Evolutionary conservation across 35 echinoderm and acorn worm genomes (phyloP).

Genomic region (Heliocidaris erythrogramma): DNA sequence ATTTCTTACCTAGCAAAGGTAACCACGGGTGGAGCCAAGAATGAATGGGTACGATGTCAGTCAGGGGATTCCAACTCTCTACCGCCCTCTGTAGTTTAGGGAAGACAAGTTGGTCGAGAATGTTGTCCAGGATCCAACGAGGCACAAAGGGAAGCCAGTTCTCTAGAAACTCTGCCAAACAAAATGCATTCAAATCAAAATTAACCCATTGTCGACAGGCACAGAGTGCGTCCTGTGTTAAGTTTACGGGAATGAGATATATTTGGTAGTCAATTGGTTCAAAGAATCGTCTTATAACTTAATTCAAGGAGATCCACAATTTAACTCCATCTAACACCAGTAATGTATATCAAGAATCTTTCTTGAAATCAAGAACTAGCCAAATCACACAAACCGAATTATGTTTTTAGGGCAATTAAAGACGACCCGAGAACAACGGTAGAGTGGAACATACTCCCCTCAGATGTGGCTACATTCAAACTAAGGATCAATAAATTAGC

Average conservation of each 20-base stretch:
- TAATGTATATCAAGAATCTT: no score
- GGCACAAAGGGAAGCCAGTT: slow-evolving; percentile 88
- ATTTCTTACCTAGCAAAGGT: slow-evolving; percentile 78
- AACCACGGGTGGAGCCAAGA: slow-evolving; percentile 99
- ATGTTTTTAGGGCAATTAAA: no score
- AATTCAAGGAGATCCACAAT: neutral
- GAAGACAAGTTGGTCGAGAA: slow-evolving; percentile 86
- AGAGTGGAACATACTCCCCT: no score
- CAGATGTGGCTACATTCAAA: no score
- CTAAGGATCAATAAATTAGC: no score
- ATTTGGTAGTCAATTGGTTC: neutral
- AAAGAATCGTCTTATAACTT: neutral
- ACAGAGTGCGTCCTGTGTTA: no score
- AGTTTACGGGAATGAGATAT: no score
- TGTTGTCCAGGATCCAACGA: slow-evolving; percentile 79
- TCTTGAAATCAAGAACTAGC: no score
- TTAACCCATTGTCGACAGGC: neutral
- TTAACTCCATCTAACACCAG: no score
- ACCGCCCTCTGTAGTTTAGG: slow-evolving; percentile 77
- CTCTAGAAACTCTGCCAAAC: slow-evolving; percentile 74
- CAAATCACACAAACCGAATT: no score
- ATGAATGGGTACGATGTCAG: slow-evolving; percentile 83
- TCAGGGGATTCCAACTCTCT: slow-evolving; percentile 85
- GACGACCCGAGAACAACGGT: no score
- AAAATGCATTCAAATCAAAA: slow-evolving; percentile 14